Percentiles rank a stretch among this genome's conserved stretches.
Conservation (phyloP, 1,140 invertebrate species). For the Apis dorsata region DNA sequence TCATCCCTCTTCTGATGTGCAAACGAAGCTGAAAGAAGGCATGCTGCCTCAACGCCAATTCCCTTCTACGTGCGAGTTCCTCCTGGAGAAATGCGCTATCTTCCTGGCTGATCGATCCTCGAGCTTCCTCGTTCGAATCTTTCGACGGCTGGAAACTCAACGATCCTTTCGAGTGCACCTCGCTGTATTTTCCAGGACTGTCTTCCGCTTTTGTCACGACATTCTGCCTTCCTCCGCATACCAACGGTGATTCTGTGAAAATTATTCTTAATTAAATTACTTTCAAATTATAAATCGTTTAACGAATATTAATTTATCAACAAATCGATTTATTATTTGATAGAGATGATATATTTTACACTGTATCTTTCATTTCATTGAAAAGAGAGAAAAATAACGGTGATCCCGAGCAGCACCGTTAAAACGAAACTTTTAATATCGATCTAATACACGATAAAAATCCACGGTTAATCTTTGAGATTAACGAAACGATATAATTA, state of each 20-base stretch:
- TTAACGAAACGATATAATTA: too few relatives aligned
- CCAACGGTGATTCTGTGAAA: constrained; percentile 70
- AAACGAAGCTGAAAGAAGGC: constrained; percentile 95
- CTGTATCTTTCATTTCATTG: too few relatives aligned
- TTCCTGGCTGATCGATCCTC: constrained; percentile 45
- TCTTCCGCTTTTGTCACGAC: constrained; percentile 60
- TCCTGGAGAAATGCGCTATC: constrained; percentile 77
- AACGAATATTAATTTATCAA: too few relatives aligned
- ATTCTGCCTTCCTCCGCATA: constrained; percentile 60
- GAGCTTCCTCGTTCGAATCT: constrained; percentile 46
- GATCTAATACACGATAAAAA: too few relatives aligned
- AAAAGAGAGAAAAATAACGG: too few relatives aligned
- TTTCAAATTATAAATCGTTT: not conserved
- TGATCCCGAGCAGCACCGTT: too few relatives aligned
- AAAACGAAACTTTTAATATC: too few relatives aligned
- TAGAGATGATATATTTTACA: too few relatives aligned
- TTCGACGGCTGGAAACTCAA: constrained; percentile 46
- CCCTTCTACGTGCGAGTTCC: constrained; percentile 84
- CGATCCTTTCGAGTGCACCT: constrained; percentile 62
- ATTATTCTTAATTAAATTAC: not conserved
- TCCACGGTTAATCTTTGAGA: too few relatives aligned
- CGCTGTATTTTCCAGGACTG: constrained; percentile 66
- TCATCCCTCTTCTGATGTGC: constrained; percentile 91
- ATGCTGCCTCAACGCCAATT: constrained; percentile 88
- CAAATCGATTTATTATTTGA: too few relatives aligned